These are phyloP conservation scores for Cyrtorhinus lividipennis DNA, from an alignment of 1,140 invertebrate species.

Conservation along the genomic window DNA sequence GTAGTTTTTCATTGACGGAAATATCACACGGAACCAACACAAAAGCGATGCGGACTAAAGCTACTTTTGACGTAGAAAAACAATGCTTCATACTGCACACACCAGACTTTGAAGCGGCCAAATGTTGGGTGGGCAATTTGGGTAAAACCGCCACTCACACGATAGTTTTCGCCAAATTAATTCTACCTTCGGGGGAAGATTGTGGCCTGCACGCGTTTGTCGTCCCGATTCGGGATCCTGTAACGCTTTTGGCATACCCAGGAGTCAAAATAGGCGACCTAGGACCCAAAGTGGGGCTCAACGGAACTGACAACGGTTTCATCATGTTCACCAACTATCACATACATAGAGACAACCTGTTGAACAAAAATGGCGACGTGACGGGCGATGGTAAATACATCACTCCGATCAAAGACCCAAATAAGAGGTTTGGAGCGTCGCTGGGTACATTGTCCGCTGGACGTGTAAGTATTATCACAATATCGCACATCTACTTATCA, in stretches of 20 bases:
- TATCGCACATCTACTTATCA: slow-evolving; percentile 51
- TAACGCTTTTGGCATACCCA: slow-evolving; percentile 54
- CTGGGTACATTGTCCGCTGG: slow-evolving; percentile 70
- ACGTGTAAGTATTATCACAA: slow-evolving; percentile 54
- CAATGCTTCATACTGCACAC: slow-evolving; percentile 79
- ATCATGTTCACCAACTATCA: slow-evolving; percentile 72
- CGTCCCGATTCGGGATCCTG: slow-evolving; percentile 61
- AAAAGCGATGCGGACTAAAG: slow-evolving; percentile 76
- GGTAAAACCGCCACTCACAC: slow-evolving; percentile 74
- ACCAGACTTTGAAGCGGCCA: slow-evolving; percentile 84
- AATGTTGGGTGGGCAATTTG: slow-evolving; percentile 87
- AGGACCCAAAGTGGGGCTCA: slow-evolving; percentile 74
- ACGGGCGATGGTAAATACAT: slow-evolving; percentile 65
- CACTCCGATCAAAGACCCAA: slow-evolving; percentile 52
- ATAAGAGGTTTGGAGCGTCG: slow-evolving; percentile 54
- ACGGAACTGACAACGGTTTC: slow-evolving; percentile 87
- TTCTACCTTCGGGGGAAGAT: slow-evolving; percentile 51
- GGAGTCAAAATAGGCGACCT: slow-evolving; percentile 64
- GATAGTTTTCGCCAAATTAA: slow-evolving; percentile 76
- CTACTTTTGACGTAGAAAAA: slow-evolving; percentile 63
- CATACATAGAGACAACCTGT: slow-evolving; percentile 62
- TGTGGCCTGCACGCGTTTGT: slow-evolving; percentile 80
- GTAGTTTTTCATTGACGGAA: slow-evolving; percentile 84
- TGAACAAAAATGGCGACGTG: slow-evolving; percentile 80
- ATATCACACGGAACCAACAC: slow-evolving; percentile 88